Evolutionary conservation across 2,113 vertebrate species (phyloP).

Genomic region (Arothron firmamentum): DNA sequence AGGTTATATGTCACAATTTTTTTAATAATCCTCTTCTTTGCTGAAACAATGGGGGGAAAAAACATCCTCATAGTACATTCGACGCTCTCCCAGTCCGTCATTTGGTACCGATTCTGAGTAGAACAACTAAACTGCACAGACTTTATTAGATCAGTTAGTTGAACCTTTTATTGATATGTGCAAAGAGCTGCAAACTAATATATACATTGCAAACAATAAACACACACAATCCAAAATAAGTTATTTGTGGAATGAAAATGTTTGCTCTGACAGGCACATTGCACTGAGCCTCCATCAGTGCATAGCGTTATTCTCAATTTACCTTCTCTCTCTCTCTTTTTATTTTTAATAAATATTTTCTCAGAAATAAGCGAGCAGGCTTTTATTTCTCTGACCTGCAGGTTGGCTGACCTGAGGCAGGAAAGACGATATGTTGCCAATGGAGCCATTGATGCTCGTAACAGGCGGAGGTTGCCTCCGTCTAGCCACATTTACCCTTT

Average conservation of each 20-base stretch:
- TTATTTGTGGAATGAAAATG: slow-evolving; percentile 76
- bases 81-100: slow-evolving; percentile 50
- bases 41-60: slow-evolving; percentile 33
- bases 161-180: slow-evolving; percentile 76
- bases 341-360: slow-evolving; percentile 2
- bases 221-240: slow-evolving; percentile 79
- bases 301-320: slow-evolving; percentile 33
- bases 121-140: slow-evolving; percentile 70
- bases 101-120: slow-evolving; percentile 63
- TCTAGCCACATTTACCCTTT: slow-evolving; percentile 8
- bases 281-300: slow-evolving; percentile 34
- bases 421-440: background rate
- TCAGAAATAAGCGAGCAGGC: slow-evolving; percentile 20
- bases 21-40: slow-evolving; percentile 17
- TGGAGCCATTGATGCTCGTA: slow-evolving; percentile 9
- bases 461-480: slow-evolving; percentile 12
- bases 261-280: slow-evolving; percentile 78
- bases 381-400: slow-evolving; percentile 31
- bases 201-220: slow-evolving; percentile 80
- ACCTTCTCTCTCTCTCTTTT: background rate
- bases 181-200: slow-evolving; percentile 87
- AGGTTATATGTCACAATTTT: slow-evolving; percentile 48
- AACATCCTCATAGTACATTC: slow-evolving; percentile 70
- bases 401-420: slow-evolving; percentile 75
- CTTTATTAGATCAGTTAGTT: slow-evolving; percentile 69